Conservation (phyloP, 2,888 invertebrate genomes). For the Epinotia brunnichana region DNA sequence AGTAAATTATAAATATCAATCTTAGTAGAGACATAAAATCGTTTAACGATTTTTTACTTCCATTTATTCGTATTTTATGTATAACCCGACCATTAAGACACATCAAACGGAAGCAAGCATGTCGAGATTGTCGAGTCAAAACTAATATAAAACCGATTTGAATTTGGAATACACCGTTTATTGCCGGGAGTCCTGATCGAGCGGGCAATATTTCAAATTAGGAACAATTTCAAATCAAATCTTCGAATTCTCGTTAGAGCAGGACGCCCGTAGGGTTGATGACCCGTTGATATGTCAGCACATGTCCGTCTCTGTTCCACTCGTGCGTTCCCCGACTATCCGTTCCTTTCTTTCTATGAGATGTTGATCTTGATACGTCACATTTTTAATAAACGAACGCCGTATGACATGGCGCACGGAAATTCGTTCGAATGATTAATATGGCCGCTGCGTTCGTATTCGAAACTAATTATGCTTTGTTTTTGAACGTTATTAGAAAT, state of each 20-base stretch:
- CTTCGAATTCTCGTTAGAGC: conserved; percentile 83
- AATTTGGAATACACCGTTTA: conserved; percentile 60
- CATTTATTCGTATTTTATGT: conserved; percentile 68
- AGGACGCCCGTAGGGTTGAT: conserved; percentile 82
- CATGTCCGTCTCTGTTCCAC: conserved; percentile 70
- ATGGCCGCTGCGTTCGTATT: conserved; percentile 74
- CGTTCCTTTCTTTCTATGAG: conserved; percentile 73
- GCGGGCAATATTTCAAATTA: conserved; percentile 79
- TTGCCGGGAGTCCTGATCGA: conserved; percentile 67
- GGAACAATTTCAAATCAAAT: conserved; percentile 83
- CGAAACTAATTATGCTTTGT: conserved; percentile 80
- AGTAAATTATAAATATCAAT: conserved; percentile 61
- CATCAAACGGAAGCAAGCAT: conserved; percentile 76
- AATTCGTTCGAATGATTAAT: conserved; percentile 84
- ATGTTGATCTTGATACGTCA: conserved; percentile 85
- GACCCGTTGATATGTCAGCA: conserved; percentile 83
- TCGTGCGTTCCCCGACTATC: conserved; percentile 56
- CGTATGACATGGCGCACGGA: conserved; percentile 82
- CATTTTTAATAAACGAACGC: conserved; percentile 84
- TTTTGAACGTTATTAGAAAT: conserved; percentile 83
- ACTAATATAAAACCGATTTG: conserved; percentile 73
- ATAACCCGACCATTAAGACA: conserved; percentile 64
- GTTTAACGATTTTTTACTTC: conserved; percentile 66
- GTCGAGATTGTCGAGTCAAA: conserved; percentile 65
- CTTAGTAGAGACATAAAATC: conserved; percentile 67